Evolutionary conservation across 2,888 invertebrate genomes (phyloP), one percentile per base, ranked within the genome.

Genomic region (Campaea margaritaria): DNA sequence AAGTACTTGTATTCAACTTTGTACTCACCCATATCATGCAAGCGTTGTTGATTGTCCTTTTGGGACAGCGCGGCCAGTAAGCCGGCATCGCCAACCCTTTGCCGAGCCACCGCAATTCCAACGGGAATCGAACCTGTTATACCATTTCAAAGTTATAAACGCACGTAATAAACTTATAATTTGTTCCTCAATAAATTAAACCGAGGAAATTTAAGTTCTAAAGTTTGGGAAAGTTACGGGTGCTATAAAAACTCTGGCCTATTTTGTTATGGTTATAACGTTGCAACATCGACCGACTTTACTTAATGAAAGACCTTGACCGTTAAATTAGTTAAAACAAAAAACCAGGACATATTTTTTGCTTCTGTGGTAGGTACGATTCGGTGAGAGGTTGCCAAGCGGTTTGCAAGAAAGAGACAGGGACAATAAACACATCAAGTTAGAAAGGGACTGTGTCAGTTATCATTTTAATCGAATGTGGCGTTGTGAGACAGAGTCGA

Each of bases 21-120:
- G n/a, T 58, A 70, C 93, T 91, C 80, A 94, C 94, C 93, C 62
- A 94, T 85, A 76, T 94, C 94, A 67, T 93, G 93, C 73, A 94
- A 81, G 63, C 94, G 87, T 65, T 93, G 87, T 65, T 93, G 87
- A 72, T 89, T 93, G 78, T 94, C 94, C 75, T 94, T 91, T 69
- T 93, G 93, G 21, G 93, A 90, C 57, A 94, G 89, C 42, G 93
- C 93, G 43, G 93, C 93, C 51, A 92, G 93, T 28, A 93, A 89
- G 62, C 93, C 92, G 39, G 94, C 94, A 73, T 94, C 95, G 75
- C 95, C 95, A 65, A 94, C 93, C 76, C 97, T 93, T 82, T 97
- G 97, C 68, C 97, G 93, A 48, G 96, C 96, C 66, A 97, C 96
- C 34, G 97, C 96, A 72, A 97, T 97, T 60, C 97, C 97, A 70